These are phyloP conservation scores for Anolis carolinensis DNA, from an alignment of 2,113 vertebrate species.

Conservation along the genomic window DNA sequence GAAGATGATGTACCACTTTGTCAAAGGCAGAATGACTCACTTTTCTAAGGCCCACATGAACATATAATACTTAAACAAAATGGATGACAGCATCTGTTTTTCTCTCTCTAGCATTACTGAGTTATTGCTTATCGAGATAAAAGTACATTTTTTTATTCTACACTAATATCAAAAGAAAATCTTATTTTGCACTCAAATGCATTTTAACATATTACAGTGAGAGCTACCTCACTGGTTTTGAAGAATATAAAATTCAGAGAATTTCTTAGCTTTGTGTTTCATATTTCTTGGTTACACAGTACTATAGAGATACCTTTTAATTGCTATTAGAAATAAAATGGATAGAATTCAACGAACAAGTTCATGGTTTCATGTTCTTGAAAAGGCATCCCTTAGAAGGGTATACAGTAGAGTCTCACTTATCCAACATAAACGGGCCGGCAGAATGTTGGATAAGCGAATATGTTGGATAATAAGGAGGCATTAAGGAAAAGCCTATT, in stretches of 20 bases:
- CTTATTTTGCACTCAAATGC: too few relatives aligned
- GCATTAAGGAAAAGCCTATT: too few relatives aligned
- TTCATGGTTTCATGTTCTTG: neutral
- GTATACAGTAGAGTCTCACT: too few relatives aligned
- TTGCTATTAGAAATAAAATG: neutral
- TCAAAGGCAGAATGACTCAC: neutral
- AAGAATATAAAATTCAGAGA: neutral
- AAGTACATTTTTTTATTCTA: neutral
- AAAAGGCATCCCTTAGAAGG: neutral
- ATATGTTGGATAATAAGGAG: too few relatives aligned
- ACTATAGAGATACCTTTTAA: neutral
- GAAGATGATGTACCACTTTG: neutral
- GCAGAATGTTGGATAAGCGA: too few relatives aligned
- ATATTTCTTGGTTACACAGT: neutral
- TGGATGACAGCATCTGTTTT: neutral
- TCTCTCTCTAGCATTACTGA: neutral
- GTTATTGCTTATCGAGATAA: neutral
- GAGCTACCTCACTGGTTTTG: neutral
- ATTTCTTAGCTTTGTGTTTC: neutral
- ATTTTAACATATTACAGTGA: neutral
- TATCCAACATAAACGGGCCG: too few relatives aligned
- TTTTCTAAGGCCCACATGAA: neutral
- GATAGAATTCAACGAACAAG: too few relatives aligned
- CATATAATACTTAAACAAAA: neutral
- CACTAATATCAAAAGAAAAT: neutral